Conservation (phyloP, 2,888 invertebrate genomes). For the Thysanoteuthis rhombus region DNA sequence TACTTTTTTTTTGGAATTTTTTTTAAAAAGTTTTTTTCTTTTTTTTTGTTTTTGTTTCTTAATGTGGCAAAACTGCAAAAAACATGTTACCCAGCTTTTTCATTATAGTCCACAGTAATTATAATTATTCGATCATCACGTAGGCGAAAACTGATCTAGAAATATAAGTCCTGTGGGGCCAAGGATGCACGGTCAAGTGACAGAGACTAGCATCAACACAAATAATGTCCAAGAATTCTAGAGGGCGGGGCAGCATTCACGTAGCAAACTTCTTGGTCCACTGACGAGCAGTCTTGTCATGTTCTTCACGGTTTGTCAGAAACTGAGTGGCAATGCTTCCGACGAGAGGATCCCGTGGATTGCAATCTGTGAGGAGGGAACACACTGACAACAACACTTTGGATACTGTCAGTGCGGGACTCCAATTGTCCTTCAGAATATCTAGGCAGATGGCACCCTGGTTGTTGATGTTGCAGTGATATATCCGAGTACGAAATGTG, state of each 20-base stretch:
- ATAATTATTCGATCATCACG: background rate
- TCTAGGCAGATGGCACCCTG: slow-evolving; percentile 98
- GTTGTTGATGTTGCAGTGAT: slow-evolving; percentile 99
- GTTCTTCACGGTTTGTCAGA: slow-evolving; percentile 95
- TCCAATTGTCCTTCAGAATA: slow-evolving; percentile 98
- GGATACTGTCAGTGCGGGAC: slow-evolving; percentile 95
- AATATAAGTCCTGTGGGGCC: background rate
- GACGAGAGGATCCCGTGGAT: slow-evolving; percentile 97
- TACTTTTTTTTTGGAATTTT: background rate
- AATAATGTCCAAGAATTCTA: background rate
- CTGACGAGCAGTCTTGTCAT: slow-evolving; percentile 95
- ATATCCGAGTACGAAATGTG: slow-evolving; percentile 92
- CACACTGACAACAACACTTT: slow-evolving; percentile 97
- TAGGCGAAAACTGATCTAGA: background rate
- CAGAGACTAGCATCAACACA: slow-evolving; percentile 23
- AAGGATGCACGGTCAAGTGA: background rate
- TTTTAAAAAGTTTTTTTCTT: background rate
- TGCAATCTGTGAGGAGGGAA: slow-evolving; percentile 96
- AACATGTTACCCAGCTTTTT: background rate
- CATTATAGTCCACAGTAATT: background rate
- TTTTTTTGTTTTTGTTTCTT: background rate
- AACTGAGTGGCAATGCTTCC: slow-evolving; percentile 98
- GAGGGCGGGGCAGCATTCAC: slow-evolving; percentile 22
- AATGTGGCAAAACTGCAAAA: background rate
- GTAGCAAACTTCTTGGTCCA: slow-evolving; percentile 98